Percentiles rank a stretch among this genome's conserved stretches.
Evolutionary conservation across 2,113 vertebrate genomes (phyloP).

Genomic region (Chlorocebus sabaeus): DNA sequence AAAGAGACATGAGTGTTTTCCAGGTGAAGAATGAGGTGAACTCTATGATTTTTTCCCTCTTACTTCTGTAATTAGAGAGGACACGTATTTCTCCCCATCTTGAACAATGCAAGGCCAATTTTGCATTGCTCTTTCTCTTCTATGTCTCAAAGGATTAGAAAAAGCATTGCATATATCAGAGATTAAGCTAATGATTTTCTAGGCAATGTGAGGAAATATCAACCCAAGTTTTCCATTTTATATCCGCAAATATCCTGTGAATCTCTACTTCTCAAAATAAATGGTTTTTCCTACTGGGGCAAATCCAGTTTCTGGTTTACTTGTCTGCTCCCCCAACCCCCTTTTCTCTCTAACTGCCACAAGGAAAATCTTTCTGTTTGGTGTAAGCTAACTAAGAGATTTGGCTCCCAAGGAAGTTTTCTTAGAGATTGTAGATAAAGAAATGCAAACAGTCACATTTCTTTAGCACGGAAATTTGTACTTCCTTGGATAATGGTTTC

Average conservation of each 20-base stretch:
- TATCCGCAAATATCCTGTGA: not conserved
- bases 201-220: not conserved
- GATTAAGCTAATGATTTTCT: slow-evolving; percentile 5
- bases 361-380: not conserved
- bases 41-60: not conserved
- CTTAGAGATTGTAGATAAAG: slow-evolving; percentile 42
- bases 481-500: not conserved
- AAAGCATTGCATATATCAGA: not conserved
- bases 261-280: not conserved
- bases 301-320: slow-evolving; percentile 9
- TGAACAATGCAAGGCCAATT: not conserved
- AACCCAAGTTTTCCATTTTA: not conserved
- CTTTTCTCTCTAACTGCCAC: not conserved
- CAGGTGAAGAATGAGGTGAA: not conserved
- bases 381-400: not conserved
- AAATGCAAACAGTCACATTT: slow-evolving; percentile 25
- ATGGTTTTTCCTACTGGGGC: not conserved
- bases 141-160: not conserved
- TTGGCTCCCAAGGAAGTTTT: slow-evolving; percentile 55
- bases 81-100: not conserved
- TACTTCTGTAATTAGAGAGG: not conserved
- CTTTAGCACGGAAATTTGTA: slow-evolving; percentile 24
- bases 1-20: slow-evolving; percentile 17
- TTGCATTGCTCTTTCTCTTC: not conserved
- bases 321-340: not conserved